Conservation (phyloP, 2,113 vertebrate species). For the Hypomesus transpacificus region DNA sequence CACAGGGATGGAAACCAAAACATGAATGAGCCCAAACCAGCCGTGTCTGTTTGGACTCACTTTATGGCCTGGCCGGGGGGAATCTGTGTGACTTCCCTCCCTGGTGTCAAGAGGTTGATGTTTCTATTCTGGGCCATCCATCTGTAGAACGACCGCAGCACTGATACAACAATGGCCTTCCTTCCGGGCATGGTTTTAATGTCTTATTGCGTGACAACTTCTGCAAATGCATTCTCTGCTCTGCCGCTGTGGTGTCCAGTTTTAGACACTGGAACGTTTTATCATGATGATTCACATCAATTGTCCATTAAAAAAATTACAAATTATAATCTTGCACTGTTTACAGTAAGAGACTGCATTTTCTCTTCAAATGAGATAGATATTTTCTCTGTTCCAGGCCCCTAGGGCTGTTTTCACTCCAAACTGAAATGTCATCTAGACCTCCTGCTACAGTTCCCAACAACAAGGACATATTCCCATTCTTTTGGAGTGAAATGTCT, state of each 20-base stretch:
- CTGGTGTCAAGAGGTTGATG: conserved; percentile 1
- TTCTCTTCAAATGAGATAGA: no score
- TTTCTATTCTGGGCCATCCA: conserved; percentile 46
- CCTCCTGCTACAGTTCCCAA: no score
- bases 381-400: no score
- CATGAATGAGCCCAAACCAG: conserved; percentile 21
- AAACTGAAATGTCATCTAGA: no score
- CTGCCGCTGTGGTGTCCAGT: conserved; percentile 46
- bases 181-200: conserved; percentile 52
- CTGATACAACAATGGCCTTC: conserved; percentile 60
- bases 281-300: no score
- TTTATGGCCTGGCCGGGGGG: conserved; percentile 32
- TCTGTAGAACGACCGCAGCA: conserved; percentile 18
- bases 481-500: no score
- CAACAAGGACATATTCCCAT: no score
- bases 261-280: neutral
- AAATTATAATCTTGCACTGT: no score
- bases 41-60: conserved; percentile 52
- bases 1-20: conserved; percentile 27
- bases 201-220: conserved; percentile 32
- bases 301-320: no score
- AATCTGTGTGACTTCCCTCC: conserved; percentile 36
- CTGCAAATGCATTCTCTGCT: conserved; percentile 42
- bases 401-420: no score
- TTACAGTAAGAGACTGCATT: no score